Conservation (phyloP, 2,888 invertebrate genomes). For the Metalampra italica region DNA sequence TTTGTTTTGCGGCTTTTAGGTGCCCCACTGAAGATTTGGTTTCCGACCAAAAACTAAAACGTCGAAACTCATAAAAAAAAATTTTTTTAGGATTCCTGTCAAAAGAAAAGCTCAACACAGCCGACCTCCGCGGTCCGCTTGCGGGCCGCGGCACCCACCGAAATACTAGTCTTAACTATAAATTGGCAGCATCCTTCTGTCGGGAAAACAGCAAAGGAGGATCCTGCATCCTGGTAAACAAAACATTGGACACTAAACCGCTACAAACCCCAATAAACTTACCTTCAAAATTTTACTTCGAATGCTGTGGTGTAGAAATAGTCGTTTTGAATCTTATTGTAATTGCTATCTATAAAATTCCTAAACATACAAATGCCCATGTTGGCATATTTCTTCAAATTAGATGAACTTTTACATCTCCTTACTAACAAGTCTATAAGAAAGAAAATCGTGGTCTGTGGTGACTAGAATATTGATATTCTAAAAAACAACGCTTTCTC, state of each 20-base stretch:
- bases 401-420: slow-evolving; percentile 2
- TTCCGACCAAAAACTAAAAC: too few species aligned
- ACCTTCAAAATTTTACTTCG: slow-evolving; percentile 1
- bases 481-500: background rate
- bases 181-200: slow-evolving; percentile 1
- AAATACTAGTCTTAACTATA: slow-evolving; percentile 4
- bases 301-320: slow-evolving; percentile 5
- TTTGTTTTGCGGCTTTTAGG: too few species aligned
- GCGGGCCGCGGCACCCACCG: too few species aligned
- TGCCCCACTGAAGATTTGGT: too few species aligned
- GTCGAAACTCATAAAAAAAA: too few species aligned
- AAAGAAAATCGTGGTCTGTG: background rate
- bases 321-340: background rate
- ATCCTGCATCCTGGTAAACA: background rate
- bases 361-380: slow-evolving; percentile 1
- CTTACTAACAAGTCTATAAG: background rate
- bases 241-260: background rate
- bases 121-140: too few species aligned
- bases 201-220: slow-evolving; percentile 3
- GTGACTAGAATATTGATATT: background rate
- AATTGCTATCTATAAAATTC: slow-evolving; percentile 5
- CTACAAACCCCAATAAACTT: background rate
- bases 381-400: slow-evolving; percentile 5
- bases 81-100: too few species aligned
- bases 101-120: too few species aligned